Conservation (phyloP, 2,888 invertebrate genomes). For the Furcula furcula region DNA sequence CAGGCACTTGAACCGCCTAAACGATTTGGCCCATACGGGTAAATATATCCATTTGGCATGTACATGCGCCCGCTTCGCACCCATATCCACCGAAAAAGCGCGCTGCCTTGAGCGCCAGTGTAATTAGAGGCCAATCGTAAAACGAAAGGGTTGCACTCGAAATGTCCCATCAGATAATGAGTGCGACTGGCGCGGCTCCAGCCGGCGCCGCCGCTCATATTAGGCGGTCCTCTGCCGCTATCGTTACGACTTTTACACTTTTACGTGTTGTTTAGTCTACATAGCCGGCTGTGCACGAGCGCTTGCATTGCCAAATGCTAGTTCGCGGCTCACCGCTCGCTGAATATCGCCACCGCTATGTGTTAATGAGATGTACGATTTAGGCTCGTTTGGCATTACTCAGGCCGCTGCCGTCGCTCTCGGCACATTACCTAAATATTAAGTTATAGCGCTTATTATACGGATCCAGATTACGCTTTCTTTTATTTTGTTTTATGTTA, state of each 20-base stretch:
- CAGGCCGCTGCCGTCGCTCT: conserved; percentile 25
- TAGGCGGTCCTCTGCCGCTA: conserved; percentile 69
- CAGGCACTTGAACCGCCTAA: conserved; percentile 59
- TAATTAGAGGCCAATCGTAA: conserved; percentile 82
- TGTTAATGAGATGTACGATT: conserved; percentile 74
- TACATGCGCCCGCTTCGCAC: conserved; percentile 45
- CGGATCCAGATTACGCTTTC: conserved; percentile 18
- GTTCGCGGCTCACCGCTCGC: conserved; percentile 78
- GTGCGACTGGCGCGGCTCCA: conserved; percentile 76
- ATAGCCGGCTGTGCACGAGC: conserved; percentile 61
- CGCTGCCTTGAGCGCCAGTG: conserved; percentile 73
- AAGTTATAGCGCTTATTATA: conserved; percentile 27
- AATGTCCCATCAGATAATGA: conserved; percentile 81
- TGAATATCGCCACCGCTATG: conserved; percentile 66
- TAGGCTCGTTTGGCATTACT: conserved; percentile 63
- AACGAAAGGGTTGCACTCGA: conserved; percentile 75
- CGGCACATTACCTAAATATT: conserved; percentile 39
- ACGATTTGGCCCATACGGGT: conserved; percentile 64
- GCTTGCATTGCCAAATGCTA: conserved; percentile 76
- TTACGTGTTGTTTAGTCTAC: conserved; percentile 81
- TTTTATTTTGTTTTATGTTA: too few relatives aligned
- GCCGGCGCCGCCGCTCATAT: conserved; percentile 71
- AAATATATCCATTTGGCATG: conserved; percentile 78
- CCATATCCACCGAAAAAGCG: conserved; percentile 69
- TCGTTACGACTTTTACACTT: conserved; percentile 81